These are phyloP conservation scores for Lepidocyrtoides sp. DNA, from an alignment of 2,888 invertebrate species.

Conservation along the genomic window DNA sequence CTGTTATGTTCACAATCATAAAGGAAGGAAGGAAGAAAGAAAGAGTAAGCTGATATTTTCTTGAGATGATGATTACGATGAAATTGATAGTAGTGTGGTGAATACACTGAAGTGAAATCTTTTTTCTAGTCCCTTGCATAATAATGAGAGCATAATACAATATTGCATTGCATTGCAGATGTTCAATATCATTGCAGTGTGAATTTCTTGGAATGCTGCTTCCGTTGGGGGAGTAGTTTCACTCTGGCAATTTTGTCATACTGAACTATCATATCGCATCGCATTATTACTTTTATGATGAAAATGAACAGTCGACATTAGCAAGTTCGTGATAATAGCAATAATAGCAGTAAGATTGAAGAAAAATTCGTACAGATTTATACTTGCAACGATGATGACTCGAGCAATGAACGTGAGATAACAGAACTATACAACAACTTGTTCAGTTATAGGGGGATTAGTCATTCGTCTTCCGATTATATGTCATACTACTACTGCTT, in stretches of 20 bases:
- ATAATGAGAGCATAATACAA: neutral
- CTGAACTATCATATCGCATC: neutral
- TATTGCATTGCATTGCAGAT: neutral
- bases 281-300: neutral
- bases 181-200: neutral
- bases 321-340: neutral
- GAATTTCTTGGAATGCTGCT: slow-evolving; percentile 8
- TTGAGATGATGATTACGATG: neutral
- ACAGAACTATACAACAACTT: neutral
- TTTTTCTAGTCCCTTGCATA: neutral
- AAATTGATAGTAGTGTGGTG: neutral
- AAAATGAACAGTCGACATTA: neutral
- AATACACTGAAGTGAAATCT: neutral
- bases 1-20: neutral
- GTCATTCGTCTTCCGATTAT: slow-evolving; percentile 2
- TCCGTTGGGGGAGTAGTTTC: neutral
- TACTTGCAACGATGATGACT: neutral
- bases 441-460: neutral
- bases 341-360: neutral
- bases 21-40: slow-evolving; percentile 15
- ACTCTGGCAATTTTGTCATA: neutral
- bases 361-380: neutral
- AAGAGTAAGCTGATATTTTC: slow-evolving; percentile 23
- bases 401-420: slow-evolving; percentile 4
- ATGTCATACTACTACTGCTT: neutral